Base-by-base conservation (phyloP, 2,113 vertebrate genomes). In the Gymnarchus niloticus region DNA sequence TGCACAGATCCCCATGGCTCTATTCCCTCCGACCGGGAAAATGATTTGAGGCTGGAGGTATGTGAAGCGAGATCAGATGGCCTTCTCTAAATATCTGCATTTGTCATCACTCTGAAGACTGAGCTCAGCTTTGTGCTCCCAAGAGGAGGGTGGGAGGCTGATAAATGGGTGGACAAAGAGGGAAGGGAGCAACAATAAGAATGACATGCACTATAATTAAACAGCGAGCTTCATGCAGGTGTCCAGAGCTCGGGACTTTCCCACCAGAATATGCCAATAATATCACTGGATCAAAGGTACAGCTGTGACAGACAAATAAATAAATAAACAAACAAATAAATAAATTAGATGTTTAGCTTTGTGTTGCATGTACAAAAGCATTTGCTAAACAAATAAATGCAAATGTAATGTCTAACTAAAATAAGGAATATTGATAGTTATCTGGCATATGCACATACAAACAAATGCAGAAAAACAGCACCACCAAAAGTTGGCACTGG, bases 351-450 rank as follows among this genome's bases (percentile, higher is more conserved):
- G n/a, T n/a, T n/a, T n/a, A n/a, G n/a, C 90, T 87, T 84, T 41
- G 87, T 87, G 86, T 25, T n/a, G n/a, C n/a, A n/a, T n/a, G n/a
- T n/a, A n/a, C n/a, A n/a, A n/a, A n/a, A n/a, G n/a, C n/a, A n/a
- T n/a, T n/a, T n/a, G n/a, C n/a, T n/a, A n/a, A n/a, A n/a, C n/a
- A n/a, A n/a, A n/a, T n/a, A n/a, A n/a, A n/a, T n/a, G n/a, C n/a
- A n/a, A 90, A 87, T 94, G 92, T 94, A 93, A 95, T 93, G 94
- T 94, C 94, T 94, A 94, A 94, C 94, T 94, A 93, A 94, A 93
- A 91, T 86, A 6, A 83, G 89, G 88, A 88, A 48, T 87, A 61
- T 59, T 19, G 80, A 3, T 57, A 85, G 88, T 86, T 89, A 90
- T 92, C 92, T 85, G 90, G 89, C 88, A 84, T 92, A 93, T 92